Evolutionary conservation across 2,888 invertebrate genomes (phyloP).

Genomic region (Caenorhabditis sulstoni): DNA sequence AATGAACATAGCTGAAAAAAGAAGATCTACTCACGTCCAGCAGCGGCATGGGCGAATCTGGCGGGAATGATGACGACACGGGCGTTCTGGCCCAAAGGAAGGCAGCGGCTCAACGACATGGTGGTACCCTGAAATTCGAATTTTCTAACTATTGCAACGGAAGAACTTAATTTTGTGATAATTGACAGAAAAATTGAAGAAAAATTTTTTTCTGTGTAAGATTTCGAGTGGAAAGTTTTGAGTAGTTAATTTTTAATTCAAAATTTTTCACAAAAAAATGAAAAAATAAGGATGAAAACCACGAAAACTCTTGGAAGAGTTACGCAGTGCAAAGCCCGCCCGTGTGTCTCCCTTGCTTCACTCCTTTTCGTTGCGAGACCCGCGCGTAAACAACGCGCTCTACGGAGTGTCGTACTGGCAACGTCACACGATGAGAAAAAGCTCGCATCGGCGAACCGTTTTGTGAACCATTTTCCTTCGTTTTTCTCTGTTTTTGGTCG

Average conservation of each 20-base stretch:
- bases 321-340: constrained; percentile 55
- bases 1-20: too few species aligned
- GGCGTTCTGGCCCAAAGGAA: constrained; percentile 69
- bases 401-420: constrained; percentile 42
- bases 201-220: too few species aligned
- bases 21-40: constrained; percentile 55
- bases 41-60: constrained; percentile 65
- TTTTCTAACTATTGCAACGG: neutral
- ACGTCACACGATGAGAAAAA: too few species aligned
- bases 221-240: too few species aligned
- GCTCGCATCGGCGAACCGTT: too few species aligned
- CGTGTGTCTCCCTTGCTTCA: constrained; percentile 21
- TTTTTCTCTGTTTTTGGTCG: too few species aligned
- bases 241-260: neutral
- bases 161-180: too few species aligned
- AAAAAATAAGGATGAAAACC: neutral
- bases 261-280: neutral
- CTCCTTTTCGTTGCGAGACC: constrained; percentile 46
- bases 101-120: constrained; percentile 73
- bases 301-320: constrained; percentile 5
- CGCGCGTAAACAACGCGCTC: constrained; percentile 8
- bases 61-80: constrained; percentile 67
- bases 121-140: constrained; percentile 54
- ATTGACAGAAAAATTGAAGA: neutral
- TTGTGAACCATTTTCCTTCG: too few species aligned